phyloP scores from a whole-genome alignment of 1,140 invertebrate genomes.

The Dendroctonus ponderosae region DNA sequence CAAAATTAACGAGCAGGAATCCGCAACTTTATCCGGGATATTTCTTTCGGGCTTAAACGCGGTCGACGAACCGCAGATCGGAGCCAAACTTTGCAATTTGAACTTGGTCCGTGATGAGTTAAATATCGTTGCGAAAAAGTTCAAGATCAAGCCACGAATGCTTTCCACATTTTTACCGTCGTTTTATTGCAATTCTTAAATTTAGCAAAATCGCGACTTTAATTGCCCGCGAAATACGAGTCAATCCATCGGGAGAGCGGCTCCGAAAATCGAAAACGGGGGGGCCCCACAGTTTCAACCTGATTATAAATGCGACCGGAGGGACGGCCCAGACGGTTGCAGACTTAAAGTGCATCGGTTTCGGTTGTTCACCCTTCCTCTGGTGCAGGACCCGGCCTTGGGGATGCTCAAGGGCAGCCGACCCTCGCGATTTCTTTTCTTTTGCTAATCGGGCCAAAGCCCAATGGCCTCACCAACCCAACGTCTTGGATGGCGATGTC shows the following conservation, averaged over 20 bases:
- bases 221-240: no score
- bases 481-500: neutral
- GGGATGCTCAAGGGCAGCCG: slow-evolving; percentile 21
- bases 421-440: slow-evolving; percentile 21
- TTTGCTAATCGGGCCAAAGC: slow-evolving; percentile 10
- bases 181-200: no score
- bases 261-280: no score
- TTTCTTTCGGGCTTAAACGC: slow-evolving; percentile 5
- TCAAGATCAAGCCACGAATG: slow-evolving; percentile 11
- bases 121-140: slow-evolving; percentile 23
- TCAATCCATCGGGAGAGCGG: no score
- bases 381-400: slow-evolving; percentile 16
- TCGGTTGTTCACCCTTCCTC: slow-evolving; percentile 15
- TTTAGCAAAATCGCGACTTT: no score
- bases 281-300: no score
- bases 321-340: slow-evolving; percentile 8
- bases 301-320: slow-evolving; percentile 4
- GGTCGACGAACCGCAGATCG: slow-evolving; percentile 1
- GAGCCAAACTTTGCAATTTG: slow-evolving; percentile 19
- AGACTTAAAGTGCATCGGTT: slow-evolving; percentile 15
- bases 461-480: slow-evolving; percentile 4
- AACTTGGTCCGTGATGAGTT: slow-evolving; percentile 16
- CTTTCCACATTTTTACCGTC: no score
- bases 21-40: slow-evolving; percentile 11
- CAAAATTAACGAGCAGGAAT: slow-evolving; percentile 3